Evolutionary conservation across 2,113 vertebrate genomes (phyloP), one percentile per base, ranked within the genome.

Genomic region (Anhinga anhinga): DNA sequence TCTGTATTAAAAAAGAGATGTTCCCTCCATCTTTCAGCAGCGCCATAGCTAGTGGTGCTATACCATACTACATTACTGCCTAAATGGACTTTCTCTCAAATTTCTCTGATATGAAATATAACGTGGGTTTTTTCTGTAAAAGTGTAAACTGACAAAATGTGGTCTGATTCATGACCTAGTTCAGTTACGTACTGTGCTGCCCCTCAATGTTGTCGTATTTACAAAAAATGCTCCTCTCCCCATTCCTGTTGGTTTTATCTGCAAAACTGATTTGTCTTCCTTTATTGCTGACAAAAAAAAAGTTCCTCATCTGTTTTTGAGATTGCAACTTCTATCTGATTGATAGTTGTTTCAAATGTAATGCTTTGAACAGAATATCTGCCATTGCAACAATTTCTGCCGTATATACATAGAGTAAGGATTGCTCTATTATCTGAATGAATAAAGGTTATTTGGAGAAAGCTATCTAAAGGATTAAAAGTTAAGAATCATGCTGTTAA

Each of bases 401-500:
- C 20, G 2, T 72, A n/a, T 73, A 5, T 59, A 47, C 11, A 2
- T 6, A 4, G 32, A 45, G 16, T 52, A 63, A 32, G 20, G 36
- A 14, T 40, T 42, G 11, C 29, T 86, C 40, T 34, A 4, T 61
- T 95, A 86, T 27, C 53, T 56, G 17, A 38, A 29, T 14, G 66
- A 70, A 44, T 66, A 45, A 77, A 70, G 17, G 19, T 49, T 90
- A 49, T 93, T 92, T 30, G 45, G 9, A 65, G 62, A 50, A 89
- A 93, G 34, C 36, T 77, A 19, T 76, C 44, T 73, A 34, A 83
- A 65, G 74, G 82, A 95, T 96, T 95, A 67, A 42, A 72, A 93
- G 67, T 86, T 67, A 96, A 65, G 36, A 61, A 52, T 88, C 42
- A 29, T n/a, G 27, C 55, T 90, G 49, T 73, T 81, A 77, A 32